phyloP scores from a whole-genome alignment of 1,140 invertebrate genomes.

The Pemphigus obesinymphae region DNA sequence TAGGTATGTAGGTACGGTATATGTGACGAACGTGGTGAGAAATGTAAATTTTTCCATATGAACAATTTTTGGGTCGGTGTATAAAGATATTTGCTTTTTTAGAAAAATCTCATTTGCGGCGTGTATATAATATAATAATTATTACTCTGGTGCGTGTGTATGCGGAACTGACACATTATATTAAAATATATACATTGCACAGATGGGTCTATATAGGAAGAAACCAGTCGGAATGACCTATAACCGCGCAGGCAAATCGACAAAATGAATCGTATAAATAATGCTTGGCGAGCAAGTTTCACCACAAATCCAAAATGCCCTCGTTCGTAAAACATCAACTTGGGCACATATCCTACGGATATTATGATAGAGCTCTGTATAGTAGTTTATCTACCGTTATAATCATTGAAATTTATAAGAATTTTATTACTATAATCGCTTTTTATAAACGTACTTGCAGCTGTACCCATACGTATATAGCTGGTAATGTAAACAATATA shows the following conservation, averaged over 20 bases:
- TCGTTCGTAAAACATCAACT: background rate
- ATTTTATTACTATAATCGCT: too few relatives aligned
- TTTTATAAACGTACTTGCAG: too few relatives aligned
- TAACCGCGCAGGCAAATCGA: background rate
- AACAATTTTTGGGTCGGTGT: too few relatives aligned
- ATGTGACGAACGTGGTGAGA: too few relatives aligned
- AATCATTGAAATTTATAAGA: too few relatives aligned
- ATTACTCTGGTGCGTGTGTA: background rate
- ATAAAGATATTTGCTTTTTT: background rate
- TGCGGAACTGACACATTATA: background rate
- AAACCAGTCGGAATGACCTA: constrained; percentile 6
- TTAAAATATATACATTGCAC: background rate
- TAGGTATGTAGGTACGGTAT: too few relatives aligned
- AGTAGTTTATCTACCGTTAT: too few relatives aligned
- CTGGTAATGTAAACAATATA: too few relatives aligned
- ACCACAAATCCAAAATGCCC: background rate
- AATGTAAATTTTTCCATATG: too few relatives aligned
- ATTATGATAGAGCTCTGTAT: too few relatives aligned
- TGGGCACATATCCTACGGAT: too few relatives aligned
- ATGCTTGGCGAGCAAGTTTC: background rate
- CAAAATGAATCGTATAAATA: background rate
- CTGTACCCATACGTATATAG: too few relatives aligned
- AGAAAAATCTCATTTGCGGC: background rate
- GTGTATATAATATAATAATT: background rate
- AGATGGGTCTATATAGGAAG: background rate